A percentile compares a stretch with the other conserved stretches of the same genome.
Conservation (phyloP, 2,888 invertebrate genomes). For the Agapostemon virescens region DNA sequence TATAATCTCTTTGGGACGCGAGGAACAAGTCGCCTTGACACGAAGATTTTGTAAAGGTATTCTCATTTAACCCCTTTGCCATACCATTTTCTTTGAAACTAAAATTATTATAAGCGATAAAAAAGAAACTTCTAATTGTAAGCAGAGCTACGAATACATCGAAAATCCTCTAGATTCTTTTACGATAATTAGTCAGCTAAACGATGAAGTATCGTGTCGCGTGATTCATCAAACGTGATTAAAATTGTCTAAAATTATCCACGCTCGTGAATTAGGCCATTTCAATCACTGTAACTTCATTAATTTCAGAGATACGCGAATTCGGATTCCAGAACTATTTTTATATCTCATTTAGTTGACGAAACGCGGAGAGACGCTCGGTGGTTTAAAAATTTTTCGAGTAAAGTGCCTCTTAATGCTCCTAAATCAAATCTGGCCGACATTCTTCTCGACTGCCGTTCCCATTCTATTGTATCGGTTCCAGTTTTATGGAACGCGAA, state of each 20-base stretch:
- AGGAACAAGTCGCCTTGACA: not conserved
- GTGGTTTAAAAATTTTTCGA: not conserved
- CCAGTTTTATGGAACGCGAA: conserved; percentile 2
- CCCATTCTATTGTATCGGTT: not conserved
- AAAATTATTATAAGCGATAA: not conserved
- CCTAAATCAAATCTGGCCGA: conserved; percentile 36
- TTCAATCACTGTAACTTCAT: not conserved
- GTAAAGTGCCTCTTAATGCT: not conserved
- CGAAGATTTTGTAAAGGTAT: not conserved
- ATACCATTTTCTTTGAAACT: no score
- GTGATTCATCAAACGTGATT: not conserved
- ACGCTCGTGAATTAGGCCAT: no score
- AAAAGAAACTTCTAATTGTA: not conserved
- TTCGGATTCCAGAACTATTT: not conserved
- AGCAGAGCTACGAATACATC: not conserved
- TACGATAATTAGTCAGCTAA: no score
- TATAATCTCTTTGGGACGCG: not conserved
- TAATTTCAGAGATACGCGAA: not conserved
- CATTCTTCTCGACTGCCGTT: not conserved
- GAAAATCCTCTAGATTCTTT: not conserved
- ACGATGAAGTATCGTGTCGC: no score
- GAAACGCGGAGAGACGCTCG: not conserved
- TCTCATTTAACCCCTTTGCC: not conserved
- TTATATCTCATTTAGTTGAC: not conserved
- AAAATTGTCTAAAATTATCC: not conserved